Conservation (phyloP, 2,113 vertebrate genomes). For the Paramormyrops kingsleyae region DNA sequence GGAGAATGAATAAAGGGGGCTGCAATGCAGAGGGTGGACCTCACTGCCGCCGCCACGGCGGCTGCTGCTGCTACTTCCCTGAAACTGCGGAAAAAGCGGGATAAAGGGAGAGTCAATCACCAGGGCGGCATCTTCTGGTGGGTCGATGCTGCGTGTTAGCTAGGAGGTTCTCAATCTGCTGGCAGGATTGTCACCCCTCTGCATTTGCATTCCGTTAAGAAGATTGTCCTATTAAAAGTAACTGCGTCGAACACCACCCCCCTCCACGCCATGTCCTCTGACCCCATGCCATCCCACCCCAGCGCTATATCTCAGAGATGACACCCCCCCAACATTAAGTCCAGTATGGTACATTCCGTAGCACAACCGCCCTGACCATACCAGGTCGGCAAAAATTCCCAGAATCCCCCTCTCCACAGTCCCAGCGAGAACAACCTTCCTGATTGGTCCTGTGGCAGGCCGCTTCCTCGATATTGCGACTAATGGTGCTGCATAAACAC, state of each 20-base stretch:
- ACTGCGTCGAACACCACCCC: neutral
- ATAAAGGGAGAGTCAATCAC: neutral
- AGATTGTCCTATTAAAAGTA: neutral
- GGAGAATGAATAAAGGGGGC: slow-evolving; percentile 3
- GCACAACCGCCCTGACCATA: neutral
- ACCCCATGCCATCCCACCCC: neutral
- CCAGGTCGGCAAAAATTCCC: neutral
- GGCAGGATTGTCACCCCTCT: neutral
- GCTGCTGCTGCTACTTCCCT: neutral
- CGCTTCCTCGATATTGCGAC: neutral
- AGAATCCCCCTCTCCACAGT: neutral
- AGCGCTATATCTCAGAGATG: neutral
- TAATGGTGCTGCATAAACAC: neutral
- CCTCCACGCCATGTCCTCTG: neutral
- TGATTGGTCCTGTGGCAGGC: neutral
- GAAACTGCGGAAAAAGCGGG: neutral
- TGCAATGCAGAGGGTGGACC: slow-evolving; percentile 5
- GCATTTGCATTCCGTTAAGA: neutral
- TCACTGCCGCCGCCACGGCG: neutral
- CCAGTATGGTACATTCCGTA: neutral
- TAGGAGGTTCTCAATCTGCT: neutral
- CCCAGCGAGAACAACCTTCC: neutral
- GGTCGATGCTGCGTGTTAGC: neutral
- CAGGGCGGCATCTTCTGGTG: neutral
- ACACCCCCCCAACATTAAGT: neutral